phyloP scores from a whole-genome alignment of 2,797 vertebrate species.

The Melanotaenia nigrans region DNA sequence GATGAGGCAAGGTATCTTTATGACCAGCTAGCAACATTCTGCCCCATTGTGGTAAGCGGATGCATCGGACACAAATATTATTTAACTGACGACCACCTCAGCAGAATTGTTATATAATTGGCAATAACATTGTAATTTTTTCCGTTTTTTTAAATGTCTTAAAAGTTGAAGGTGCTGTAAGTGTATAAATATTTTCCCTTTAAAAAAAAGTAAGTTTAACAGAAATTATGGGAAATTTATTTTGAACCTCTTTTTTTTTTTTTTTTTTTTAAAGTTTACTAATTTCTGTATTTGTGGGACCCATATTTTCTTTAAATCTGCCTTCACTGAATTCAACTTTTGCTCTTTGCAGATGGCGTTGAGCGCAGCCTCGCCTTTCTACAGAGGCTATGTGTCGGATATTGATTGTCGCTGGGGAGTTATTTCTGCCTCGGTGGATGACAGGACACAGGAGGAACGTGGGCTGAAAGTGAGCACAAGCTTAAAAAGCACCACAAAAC shows the following conservation, averaged over 20 bases:
- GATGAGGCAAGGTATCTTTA: slow-evolving; percentile 97
- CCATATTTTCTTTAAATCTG: not conserved
- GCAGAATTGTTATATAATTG: no score
- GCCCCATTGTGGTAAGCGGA: slow-evolving; percentile 95
- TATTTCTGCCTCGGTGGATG: slow-evolving; percentile 97
- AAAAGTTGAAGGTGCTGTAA: no score
- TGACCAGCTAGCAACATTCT: slow-evolving; percentile 98
- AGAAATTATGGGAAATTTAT: no score
- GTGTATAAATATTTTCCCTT: no score
- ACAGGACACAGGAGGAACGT: slow-evolving; percentile 93
- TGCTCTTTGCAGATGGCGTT: slow-evolving; percentile 90
- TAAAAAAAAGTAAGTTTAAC: no score
- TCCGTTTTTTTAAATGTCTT: no score
- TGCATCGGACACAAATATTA: slow-evolving; percentile 4
- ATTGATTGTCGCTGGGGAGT: slow-evolving; percentile 98
- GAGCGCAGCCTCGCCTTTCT: slow-evolving; percentile 96
- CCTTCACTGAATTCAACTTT: not conserved
- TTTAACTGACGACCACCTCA: slow-evolving; percentile 2
- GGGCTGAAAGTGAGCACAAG: slow-evolving; percentile 88
- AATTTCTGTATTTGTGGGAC: not conserved
- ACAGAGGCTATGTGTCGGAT: slow-evolving; percentile 95
- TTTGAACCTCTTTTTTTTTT: not conserved
- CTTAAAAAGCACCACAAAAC: not conserved
- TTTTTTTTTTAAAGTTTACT: not conserved
- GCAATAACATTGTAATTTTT: no score